These are phyloP conservation scores for Hycleus cichorii DNA, from an alignment of 1,140 invertebrate genomes.

Conservation along the genomic window DNA sequence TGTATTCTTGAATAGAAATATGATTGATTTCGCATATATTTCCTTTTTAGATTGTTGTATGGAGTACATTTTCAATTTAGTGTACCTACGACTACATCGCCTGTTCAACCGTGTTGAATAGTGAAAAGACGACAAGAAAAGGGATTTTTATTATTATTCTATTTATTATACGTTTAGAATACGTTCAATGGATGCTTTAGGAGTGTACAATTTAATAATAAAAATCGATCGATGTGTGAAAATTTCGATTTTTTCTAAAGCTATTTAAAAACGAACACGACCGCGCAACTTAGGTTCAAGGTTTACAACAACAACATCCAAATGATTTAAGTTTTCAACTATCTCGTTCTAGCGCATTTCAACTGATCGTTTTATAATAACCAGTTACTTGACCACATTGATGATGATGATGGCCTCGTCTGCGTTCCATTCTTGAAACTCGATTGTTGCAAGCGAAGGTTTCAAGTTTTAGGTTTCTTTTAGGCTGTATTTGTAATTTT, in stretches of 20 bases:
- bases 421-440: neutral
- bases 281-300: slow-evolving; percentile 4
- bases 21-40: neutral
- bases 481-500: neutral
- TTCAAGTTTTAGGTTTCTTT: slow-evolving; percentile 1
- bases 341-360: neutral
- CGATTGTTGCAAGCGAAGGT: no score
- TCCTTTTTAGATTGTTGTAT: neutral
- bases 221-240: no score
- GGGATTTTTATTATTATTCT: no score
- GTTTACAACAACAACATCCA: slow-evolving; percentile 8
- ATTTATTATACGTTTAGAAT: no score
- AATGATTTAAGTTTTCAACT: slow-evolving; percentile 1
- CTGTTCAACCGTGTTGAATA: no score
- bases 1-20: neutral
- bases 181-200: no score
- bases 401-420: slow-evolving; percentile 5
- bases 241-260: no score
- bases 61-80: no score
- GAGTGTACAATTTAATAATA: no score
- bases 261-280: neutral
- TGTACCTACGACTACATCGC: no score
- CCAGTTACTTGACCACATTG: slow-evolving; percentile 5
- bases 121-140: no score
- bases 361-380: neutral